Base-by-base conservation (phyloP, 2,888 invertebrate genomes). In the Scaptomyza reducta region DNA sequence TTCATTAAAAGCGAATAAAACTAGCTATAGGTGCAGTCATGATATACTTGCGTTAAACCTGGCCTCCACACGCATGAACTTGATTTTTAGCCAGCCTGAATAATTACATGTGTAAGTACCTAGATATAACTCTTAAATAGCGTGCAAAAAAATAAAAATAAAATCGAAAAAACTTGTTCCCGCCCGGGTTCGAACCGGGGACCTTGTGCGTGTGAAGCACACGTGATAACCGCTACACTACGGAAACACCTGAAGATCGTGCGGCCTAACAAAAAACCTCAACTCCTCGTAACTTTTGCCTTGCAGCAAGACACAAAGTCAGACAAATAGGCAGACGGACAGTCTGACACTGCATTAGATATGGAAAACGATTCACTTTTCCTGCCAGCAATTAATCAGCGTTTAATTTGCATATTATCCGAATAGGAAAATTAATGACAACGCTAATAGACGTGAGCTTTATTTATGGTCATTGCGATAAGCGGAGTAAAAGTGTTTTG, bases 201-300 rank as follows among this genome's bases (percentile, higher is more conserved):
- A 85, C 91, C 90, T 90, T 90, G 90, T 89, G 90, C 90, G 91
- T 90, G 90, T 90, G 90, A 90, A 90, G 90, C 90, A 89, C 90
- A 90, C 90, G 90, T 91, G 90, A 90, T 90, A 90, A 90, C 90
- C 90, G 88, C 90, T 90, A 90, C 90, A 90, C 90, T 90, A 90
- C 90, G 90, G 89, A 90, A 90, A 90, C 90, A 47, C 14, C 33
- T 75, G 75, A 27, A 40, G 41, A 42, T 50, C 49, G 1, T 13
- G 14, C 35, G 49, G 51, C 60, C 40, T 38, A 50, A 71, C 14
- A 25, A 0, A 25, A 16, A 54, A 58, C 66, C 40, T 31, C 35
- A 70, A 49, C 40, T 68, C 44, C 60, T 22, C 22, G 31, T n/a
- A 7, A 42, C 35, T 54, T 42, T 45, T 40, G 45, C 31, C 25